Evolutionary conservation across 1,140 invertebrate species (phyloP), one percentile per base, ranked within the genome.

Genomic region (Ceratoteleas bidentatus): DNA sequence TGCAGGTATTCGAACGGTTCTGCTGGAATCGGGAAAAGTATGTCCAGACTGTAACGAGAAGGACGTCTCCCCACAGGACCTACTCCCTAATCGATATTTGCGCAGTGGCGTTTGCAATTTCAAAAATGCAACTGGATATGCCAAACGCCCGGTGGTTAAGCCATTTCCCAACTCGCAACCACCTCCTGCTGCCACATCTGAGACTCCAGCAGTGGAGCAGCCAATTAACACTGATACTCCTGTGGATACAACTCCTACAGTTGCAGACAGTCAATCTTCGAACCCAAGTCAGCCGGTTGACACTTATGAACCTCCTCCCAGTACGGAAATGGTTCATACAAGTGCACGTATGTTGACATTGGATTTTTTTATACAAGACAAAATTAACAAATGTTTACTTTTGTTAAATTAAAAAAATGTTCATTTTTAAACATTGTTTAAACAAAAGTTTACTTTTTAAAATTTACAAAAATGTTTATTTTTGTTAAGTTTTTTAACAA

Each of bases 31-130:
- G 0, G 98, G 99, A 85, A 96, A 98, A 81, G 95, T 98, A 87
- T 99, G 98, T 91, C 98, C 98, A 7, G 95, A 96, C 86, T 99
- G 98, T 90, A 94, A 96, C 47, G 96, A 98, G 88, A 96, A 96
- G 85, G 97, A 97, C 86, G 96, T 98, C 57, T 97, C 96, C 0
- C 97, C 98, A 0, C 96, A 97, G 60, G 97, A 96, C 4, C 92
- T 99, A 10, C 98, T 99, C 79, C 97, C 98, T 0, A 99, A 99
- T 89, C 93, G 97, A 57, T 98, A 97, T 92, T 90, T 99, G 53
- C 93, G 98, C 34, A 97, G 95, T 85, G 95, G 96, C 9, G 97
- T 98, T 0, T 95, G 94, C 52, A 95, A 95, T 83, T 99, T 98
- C 88, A 96, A 95, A 75, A 98, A 98, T 89, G 96, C 97, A 85